Conservation (phyloP, 1,140 invertebrate species). For the Nixonia krombeini region DNA sequence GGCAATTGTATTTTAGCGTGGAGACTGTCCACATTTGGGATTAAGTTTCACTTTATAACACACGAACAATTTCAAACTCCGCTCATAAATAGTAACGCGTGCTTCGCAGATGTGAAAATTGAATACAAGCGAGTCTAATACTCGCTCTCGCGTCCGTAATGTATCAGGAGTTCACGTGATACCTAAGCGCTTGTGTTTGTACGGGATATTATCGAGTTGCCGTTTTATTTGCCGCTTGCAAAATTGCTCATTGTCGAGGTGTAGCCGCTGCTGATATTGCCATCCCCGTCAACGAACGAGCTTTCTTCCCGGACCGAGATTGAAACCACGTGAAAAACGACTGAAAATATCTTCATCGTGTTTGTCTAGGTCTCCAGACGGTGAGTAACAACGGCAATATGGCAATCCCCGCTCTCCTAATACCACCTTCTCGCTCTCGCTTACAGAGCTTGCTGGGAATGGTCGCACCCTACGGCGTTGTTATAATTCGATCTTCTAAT, state of each 20-base stretch:
- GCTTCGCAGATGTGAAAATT: too few relatives aligned
- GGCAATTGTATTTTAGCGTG: too few relatives aligned
- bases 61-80: too few relatives aligned
- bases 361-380: conserved; percentile 45
- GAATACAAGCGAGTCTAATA: too few relatives aligned
- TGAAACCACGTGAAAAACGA: conserved; percentile 11
- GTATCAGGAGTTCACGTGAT: too few relatives aligned
- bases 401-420: conserved; percentile 5
- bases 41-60: too few relatives aligned
- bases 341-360: conserved; percentile 36
- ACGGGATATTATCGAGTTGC: neutral
- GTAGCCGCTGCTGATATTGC: conserved; percentile 13
- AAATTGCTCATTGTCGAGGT: conserved; percentile 16
- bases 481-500: conserved; percentile 36
- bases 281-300: neutral
- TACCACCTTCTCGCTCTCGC: neutral
- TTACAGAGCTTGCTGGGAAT: conserved; percentile 4
- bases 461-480: conserved; percentile 33
- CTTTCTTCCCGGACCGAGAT: conserved; percentile 13
- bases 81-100: too few relatives aligned
- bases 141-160: too few relatives aligned
- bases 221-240: conserved; percentile 10
- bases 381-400: conserved; percentile 44
- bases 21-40: too few relatives aligned
- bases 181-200: too few relatives aligned